A percentile compares a stretch with the other conserved stretches of the same genome.
These are phyloP conservation scores for Alectoris magna DNA, from an alignment of 2,797 vertebrate species.

Conservation along the genomic window DNA sequence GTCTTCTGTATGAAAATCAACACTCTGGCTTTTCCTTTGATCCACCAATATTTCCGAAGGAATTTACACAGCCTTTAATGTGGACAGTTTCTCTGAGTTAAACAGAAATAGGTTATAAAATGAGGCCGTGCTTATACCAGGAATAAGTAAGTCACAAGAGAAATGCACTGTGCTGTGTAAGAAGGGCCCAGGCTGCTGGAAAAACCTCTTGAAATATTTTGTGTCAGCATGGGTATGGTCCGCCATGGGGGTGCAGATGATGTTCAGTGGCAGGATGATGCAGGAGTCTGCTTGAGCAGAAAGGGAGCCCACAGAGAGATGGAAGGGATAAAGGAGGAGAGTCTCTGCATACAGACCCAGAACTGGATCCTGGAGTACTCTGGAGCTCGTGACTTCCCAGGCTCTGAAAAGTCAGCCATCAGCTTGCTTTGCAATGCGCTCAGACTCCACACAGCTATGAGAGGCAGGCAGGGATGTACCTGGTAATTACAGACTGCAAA, in stretches of 20 bases:
- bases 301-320: not conserved
- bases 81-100: not conserved
- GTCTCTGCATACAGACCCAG: not conserved
- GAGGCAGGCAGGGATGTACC: not conserved
- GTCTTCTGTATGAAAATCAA: not conserved
- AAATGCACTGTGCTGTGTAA: not conserved
- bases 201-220: not conserved
- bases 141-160: not conserved
- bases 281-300: not conserved
- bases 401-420: not conserved
- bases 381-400: not conserved
- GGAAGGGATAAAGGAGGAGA: not conserved
- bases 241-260: fast-evolving
- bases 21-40: not conserved
- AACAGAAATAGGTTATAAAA: not conserved
- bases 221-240: not conserved
- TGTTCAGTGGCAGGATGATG: not conserved
- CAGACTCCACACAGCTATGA: not conserved
- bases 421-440: not conserved
- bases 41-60: not conserved
- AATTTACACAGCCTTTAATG: not conserved
- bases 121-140: not conserved
- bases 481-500: constrained; percentile 16
- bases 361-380: not conserved
- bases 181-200: not conserved